Base-by-base conservation (phyloP, 2,113 vertebrate species). In the Aptenodytes forsteri region DNA sequence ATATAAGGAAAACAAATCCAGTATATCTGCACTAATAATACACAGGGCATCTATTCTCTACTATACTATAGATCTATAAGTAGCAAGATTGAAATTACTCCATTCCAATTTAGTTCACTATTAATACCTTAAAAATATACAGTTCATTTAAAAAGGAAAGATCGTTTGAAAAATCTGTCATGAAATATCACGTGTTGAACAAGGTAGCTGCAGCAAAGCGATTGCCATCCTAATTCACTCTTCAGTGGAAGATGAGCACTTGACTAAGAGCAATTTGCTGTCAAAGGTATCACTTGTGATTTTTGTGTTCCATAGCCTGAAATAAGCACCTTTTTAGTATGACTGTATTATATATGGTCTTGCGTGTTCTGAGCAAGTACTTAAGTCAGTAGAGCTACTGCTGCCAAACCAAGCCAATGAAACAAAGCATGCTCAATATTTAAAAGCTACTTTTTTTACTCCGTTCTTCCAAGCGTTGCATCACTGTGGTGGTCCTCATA, bases 401-500 rank as follows among this genome's bases (percentile, higher is more conserved):
- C 83, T 84, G 44, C 88, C 80, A 32, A 59, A 67, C 6, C 17
- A 91, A 80, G 94, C 84, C 87, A 61, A 46, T 70, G 64, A 83
- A 85, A 78, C 52, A 72, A 88, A 93, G 70, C 82, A 52, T 62
- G 80, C 65, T 89, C 55, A 1, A 8, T 76, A 54, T 59, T 61
- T 52, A 52, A 90, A 93, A 83, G 64, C 90, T 89, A 29, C 50
- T 87, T 64, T 85, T 85, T 70, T 93, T 44, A 94, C 62, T 96
- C 88, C 0, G 80, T 94, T 97, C 96, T 97, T 97, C 96, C 88
- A 77, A 92, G 84, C 91, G 81, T 98, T 93, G 13, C 56, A 89
- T 96, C 98, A 98, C 98, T 98, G 98, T 98, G 98, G 97, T 87
- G 76, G 75, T 90, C 79, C 66, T 93, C 94, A 42, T 54, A 32